Conservation (phyloP, 2,888 invertebrate species). For the Scaeva pyrastri region DNA sequence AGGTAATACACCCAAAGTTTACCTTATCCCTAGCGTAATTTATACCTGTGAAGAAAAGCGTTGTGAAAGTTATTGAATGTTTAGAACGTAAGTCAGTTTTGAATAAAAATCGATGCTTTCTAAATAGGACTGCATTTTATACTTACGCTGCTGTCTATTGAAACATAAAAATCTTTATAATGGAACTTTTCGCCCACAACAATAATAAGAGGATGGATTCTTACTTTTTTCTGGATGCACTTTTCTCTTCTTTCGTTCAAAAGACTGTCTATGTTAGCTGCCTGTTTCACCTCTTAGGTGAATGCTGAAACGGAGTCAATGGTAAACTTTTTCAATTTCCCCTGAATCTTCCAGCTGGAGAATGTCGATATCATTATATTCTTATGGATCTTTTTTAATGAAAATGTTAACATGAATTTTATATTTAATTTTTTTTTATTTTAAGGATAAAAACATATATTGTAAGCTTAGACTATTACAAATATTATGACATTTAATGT, state of each 20-base stretch:
- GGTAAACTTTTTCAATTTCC: background rate
- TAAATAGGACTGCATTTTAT: background rate
- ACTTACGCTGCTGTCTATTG: background rate
- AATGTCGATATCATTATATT: constrained; percentile 13
- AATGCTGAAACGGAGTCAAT: constrained; percentile 4
- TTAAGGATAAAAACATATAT: background rate
- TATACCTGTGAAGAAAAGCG: too few relatives aligned
- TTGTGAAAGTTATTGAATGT: background rate
- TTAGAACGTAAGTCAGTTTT: background rate
- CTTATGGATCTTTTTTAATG: background rate
- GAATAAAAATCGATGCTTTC: background rate
- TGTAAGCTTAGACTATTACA: too few relatives aligned
- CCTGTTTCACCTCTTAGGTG: background rate
- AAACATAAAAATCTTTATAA: background rate
- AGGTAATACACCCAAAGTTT: constrained; percentile 13
- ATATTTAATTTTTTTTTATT: constrained; percentile 9
- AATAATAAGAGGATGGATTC: background rate
- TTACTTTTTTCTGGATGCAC: background rate
- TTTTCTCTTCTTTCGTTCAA: background rate
- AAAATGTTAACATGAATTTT: constrained; percentile 6
- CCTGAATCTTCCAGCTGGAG: constrained; percentile 13
- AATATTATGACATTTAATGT: too few relatives aligned
- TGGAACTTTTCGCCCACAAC: background rate
- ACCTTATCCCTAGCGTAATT: too few relatives aligned
- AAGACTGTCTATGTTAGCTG: background rate